A percentile compares a stretch with the other conserved stretches of the same genome.
Evolutionary conservation across 2,888 invertebrate genomes (phyloP).

Genomic region (Drosophila villosipedis): DNA sequence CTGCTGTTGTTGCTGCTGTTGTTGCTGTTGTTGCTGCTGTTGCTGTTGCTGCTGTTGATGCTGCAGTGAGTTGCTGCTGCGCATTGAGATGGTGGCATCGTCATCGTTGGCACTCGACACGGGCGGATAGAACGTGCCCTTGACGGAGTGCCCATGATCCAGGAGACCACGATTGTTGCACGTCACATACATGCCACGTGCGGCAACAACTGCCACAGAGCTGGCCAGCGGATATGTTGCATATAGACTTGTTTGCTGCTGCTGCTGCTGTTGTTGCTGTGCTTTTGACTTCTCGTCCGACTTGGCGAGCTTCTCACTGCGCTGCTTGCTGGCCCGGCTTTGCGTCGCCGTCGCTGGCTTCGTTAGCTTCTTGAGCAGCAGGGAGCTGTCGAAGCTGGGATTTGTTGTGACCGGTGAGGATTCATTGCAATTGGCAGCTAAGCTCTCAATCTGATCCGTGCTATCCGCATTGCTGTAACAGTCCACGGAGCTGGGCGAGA

Average conservation of each 20-base stretch:
- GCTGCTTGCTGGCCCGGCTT: conserved; percentile 58
- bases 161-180: conserved; percentile 93
- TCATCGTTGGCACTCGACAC: conserved; percentile 92
- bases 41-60: conserved; percentile 80
- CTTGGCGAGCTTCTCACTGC: conserved; percentile 63
- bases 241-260: conserved; percentile 61
- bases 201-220: conserved; percentile 90
- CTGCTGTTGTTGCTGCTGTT: conserved; percentile 22
- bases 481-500: conserved; percentile 78
- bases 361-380: conserved; percentile 71
- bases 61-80: conserved; percentile 84
- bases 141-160: conserved; percentile 93
- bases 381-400: conserved; percentile 64
- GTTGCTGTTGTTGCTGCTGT: conserved; percentile 27
- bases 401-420: conserved; percentile 50
- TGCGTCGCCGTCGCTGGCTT: conserved; percentile 50
- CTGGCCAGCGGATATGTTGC: conserved; percentile 82
- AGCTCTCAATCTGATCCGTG: conserved; percentile 70
- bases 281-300: conserved; percentile 68
- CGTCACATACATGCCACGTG: conserved; percentile 94
- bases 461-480: conserved; percentile 82
- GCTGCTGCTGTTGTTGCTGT: conserved; percentile 57
- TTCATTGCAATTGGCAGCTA: conserved; percentile 56
- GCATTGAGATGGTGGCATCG: conserved; percentile 59
- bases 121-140: conserved; percentile 96